Conservation (phyloP, 2,113 vertebrate species). For the Oxygymnocypris stewartii region DNA sequence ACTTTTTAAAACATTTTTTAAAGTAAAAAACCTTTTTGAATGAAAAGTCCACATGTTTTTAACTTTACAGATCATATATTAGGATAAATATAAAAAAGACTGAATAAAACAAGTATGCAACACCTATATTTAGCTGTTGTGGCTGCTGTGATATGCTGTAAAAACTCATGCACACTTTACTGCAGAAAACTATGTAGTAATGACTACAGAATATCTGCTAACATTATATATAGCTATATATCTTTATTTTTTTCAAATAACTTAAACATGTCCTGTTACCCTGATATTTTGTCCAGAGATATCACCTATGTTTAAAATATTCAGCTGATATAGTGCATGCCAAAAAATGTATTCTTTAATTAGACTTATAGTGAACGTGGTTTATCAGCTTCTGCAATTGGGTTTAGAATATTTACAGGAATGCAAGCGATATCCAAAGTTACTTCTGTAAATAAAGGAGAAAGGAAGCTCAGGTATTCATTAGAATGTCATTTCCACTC, state of each 20-base stretch:
- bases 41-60: no score
- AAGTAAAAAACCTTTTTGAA: neutral
- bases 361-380: neutral
- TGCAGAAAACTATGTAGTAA: neutral
- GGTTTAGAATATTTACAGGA: neutral
- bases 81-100: neutral
- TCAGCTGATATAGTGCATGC: no score
- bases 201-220: neutral
- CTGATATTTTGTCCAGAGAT: no score
- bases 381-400: constrained; percentile 1
- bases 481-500: neutral
- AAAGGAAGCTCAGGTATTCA: neutral
- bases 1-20: no score
- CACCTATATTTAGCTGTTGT: neutral
- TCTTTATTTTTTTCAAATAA: neutral
- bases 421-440: neutral
- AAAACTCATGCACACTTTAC: neutral
- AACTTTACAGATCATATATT: neutral
- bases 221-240: neutral
- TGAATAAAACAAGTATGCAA: neutral
- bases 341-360: neutral
- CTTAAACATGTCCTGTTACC: neutral
- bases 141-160: neutral
- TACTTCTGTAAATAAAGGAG: neutral
- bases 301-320: no score